Base-by-base conservation (phyloP, 23 tunicate genomes). In the Phallusia fumigata region DNA sequence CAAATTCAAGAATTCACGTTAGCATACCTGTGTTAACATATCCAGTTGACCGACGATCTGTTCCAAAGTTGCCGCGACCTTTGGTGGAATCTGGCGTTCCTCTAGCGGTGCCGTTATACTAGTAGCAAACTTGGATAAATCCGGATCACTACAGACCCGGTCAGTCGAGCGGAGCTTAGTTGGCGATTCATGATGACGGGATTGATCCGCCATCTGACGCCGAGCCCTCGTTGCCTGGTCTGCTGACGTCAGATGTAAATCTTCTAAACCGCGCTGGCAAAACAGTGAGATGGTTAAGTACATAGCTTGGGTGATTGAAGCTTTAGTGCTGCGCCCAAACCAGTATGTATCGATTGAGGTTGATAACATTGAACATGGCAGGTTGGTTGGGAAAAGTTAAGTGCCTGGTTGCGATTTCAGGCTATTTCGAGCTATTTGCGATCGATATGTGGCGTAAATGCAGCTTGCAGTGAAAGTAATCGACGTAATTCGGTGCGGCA, bases 31-130 rank as follows among this genome's bases (percentile, higher is more conserved):
- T 26, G 98, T 94, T 2, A 94, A 78, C 90, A 94, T 86, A 69
- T 94, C 95, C 52, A 94, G 82, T 44, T 94, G 98, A 18, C 95
- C 91, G 64, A 94, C 94, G 36, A 94, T 94, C 79, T 94, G 90
- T 65, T 94, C 94, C 69, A 94, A 75, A 19, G 94, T 89, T 5
- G 90, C 78, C 19, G 94, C 86, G 31, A 94, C 69, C 64, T 94
- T 94, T 12, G 95, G 90, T 12, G 98, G 91, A 51, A 94, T 83
- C 0, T 79, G 53, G 45, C 78, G 84, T 50, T 89, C 98, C 53
- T 86, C 88, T 10, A 73, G 87, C 16, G 90, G 87, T 26, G 90
- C 88, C 15, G 90, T 86, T 30, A 94, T 89, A 65, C 95, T 94
- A 35, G 97, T 88, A 18, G 79, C 85, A 52, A 87, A 92, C 76